Percentiles rank a stretch among this genome's conserved stretches.
Evolutionary conservation across 2,888 invertebrate genomes (phyloP).

Genomic region (Idaea biselata): DNA sequence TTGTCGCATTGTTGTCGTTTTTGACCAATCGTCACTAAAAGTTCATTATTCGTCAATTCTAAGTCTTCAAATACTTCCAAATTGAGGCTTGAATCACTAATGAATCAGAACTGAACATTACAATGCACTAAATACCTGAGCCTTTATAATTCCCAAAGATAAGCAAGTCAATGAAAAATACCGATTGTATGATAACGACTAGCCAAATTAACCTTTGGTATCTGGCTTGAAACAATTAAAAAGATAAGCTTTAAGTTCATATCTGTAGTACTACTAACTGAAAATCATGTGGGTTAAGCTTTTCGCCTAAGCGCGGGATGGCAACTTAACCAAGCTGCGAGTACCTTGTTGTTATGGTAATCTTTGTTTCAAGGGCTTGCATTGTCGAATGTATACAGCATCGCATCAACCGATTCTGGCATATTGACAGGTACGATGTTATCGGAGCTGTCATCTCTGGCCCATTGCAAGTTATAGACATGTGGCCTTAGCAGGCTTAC

Average conservation of each 20-base stretch:
- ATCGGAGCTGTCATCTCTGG: slow-evolving; percentile 67
- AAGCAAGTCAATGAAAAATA: slow-evolving; percentile 9
- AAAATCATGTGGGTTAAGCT: not conserved
- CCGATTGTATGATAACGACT: not conserved
- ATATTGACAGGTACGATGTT: slow-evolving; percentile 39
- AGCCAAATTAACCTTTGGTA: not conserved
- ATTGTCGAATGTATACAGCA: slow-evolving; percentile 21
- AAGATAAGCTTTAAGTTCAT: not conserved
- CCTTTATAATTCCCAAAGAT: slow-evolving; percentile 19
- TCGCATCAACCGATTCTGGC: slow-evolving; percentile 24
- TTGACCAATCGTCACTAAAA: slow-evolving; percentile 20
- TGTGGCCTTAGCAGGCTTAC: slow-evolving; percentile 54
- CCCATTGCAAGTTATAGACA: slow-evolving; percentile 65
- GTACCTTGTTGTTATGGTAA: not conserved
- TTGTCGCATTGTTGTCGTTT: slow-evolving; percentile 61
- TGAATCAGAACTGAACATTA: slow-evolving; percentile 30
- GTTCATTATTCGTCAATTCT: slow-evolving; percentile 15
- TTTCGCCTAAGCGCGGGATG: not conserved
- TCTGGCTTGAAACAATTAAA: not conserved
- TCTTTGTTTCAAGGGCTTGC: slow-evolving; percentile 21
- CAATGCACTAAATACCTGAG: slow-evolving; percentile 15
- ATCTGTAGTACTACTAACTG: not conserved
- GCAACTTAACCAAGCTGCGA: not conserved
- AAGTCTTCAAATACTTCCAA: slow-evolving; percentile 17
- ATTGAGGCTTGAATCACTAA: slow-evolving; percentile 19